Percentiles rank a stretch among this genome's conserved stretches.
phyloP scores from a whole-genome alignment of 2,888 invertebrate species.

The Notodonta dromedarius region DNA sequence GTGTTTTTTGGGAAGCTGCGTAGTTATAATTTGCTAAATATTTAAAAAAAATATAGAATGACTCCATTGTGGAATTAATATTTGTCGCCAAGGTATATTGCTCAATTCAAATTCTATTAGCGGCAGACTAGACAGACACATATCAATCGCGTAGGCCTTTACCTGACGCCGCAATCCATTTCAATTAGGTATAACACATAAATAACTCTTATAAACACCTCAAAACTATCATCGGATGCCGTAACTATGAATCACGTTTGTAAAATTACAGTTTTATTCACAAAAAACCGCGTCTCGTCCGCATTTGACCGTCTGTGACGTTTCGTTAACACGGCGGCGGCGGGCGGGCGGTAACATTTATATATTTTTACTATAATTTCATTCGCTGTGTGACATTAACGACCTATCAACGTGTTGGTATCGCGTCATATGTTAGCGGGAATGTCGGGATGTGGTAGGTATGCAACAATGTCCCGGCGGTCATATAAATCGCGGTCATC shows the following conservation, averaged over 20 bases:
- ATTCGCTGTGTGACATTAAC: slow-evolving; percentile 61
- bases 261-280: slow-evolving; percentile 24
- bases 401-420: slow-evolving; percentile 54
- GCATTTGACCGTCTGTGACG: slow-evolving; percentile 30
- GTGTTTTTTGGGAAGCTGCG: no score
- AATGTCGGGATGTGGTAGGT: slow-evolving; percentile 26
- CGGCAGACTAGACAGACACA: not conserved
- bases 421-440: slow-evolving; percentile 41
- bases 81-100: not conserved
- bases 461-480: slow-evolving; percentile 27
- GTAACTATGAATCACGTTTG: slow-evolving; percentile 23
- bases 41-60: no score
- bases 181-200: slow-evolving; percentile 21
- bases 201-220: slow-evolving; percentile 19
- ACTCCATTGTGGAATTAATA: no score
- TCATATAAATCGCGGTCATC: slow-evolving; percentile 28
- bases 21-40: no score
- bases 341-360: slow-evolving; percentile 25
- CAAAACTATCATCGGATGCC: slow-evolving; percentile 22
- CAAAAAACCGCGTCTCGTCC: slow-evolving; percentile 13
- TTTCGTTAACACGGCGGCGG: slow-evolving; percentile 37
- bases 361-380: slow-evolving; percentile 53
- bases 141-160: slow-evolving; percentile 25
- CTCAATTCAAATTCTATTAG: not conserved
- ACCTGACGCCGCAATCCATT: slow-evolving; percentile 22